A percentile compares a stretch with the other conserved stretches of the same genome.
These are phyloP conservation scores for Oriolus oriolus DNA, from an alignment of 2,113 vertebrate species.

Conservation along the genomic window DNA sequence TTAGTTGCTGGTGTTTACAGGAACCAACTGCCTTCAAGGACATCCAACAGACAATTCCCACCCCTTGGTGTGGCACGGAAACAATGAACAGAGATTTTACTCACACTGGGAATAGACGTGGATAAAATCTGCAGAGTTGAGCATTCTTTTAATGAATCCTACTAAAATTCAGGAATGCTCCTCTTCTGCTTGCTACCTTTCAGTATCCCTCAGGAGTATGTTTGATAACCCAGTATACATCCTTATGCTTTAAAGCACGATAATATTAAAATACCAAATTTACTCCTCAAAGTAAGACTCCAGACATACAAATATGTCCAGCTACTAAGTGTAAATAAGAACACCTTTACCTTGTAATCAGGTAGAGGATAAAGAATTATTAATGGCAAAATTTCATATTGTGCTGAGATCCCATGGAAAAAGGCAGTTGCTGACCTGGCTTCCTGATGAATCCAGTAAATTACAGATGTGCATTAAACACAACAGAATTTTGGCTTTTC, in stretches of 20 bases:
- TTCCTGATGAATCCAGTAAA: background rate
- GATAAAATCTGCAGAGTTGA: background rate
- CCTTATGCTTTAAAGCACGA: background rate
- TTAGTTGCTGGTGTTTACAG: background rate
- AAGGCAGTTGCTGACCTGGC: background rate
- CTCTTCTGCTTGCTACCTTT: background rate
- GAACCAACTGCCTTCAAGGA: background rate
- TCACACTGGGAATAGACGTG: background rate
- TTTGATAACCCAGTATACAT: background rate
- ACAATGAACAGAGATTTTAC: background rate
- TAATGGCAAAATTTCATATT: background rate
- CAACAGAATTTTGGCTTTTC: background rate
- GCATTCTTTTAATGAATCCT: background rate
- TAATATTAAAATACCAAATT: background rate
- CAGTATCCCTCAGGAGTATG: background rate
- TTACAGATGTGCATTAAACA: background rate
- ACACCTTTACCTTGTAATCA: background rate
- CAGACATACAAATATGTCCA: background rate
- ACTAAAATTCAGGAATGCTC: background rate
- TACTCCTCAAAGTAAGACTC: background rate
- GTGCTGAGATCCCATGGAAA: background rate
- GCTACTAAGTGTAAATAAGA: background rate
- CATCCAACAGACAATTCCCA: background rate
- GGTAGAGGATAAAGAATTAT: background rate
- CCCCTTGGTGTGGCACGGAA: background rate